Percentiles rank a stretch among this genome's conserved stretches.
Evolutionary conservation across 1,140 invertebrate genomes (phyloP).

Genomic region (Stegodyphus mimosarum): DNA sequence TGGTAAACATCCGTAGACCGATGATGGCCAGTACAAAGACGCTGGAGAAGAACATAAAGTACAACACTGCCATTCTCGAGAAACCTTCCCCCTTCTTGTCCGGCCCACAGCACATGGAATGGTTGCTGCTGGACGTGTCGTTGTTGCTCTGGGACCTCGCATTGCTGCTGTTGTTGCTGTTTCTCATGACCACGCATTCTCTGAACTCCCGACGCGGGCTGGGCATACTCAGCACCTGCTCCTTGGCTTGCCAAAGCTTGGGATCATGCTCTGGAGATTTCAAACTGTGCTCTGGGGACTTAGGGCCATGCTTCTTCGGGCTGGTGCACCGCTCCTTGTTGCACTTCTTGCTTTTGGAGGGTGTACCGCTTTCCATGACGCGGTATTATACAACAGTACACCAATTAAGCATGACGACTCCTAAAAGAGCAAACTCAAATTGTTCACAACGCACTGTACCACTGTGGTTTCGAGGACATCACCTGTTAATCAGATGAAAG

Average conservation of each 20-base stretch:
- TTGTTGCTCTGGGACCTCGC: too few species aligned
- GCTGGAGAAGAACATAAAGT: conserved; percentile 42
- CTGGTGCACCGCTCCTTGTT: background rate
- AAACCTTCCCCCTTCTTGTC: conserved; percentile 25
- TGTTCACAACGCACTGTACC: background rate
- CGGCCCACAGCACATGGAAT: conserved; percentile 12
- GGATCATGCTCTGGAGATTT: conserved; percentile 32
- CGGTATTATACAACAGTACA: background rate
- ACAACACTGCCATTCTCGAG: conserved; percentile 41
- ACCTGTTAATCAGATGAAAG: background rate
- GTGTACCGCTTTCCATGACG: conserved; percentile 10
- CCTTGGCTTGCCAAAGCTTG: conserved; percentile 33
- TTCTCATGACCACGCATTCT: conserved; percentile 1
- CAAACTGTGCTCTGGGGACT: conserved; percentile 14
- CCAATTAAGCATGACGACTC: background rate
- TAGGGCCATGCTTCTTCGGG: background rate
- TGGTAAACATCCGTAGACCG: conserved; percentile 46
- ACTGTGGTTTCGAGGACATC: background rate
- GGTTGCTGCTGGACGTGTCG: too few species aligned
- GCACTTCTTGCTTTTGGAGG: conserved; percentile 16
- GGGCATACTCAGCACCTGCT: conserved; percentile 45
- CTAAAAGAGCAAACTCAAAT: background rate
- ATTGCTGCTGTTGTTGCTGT: background rate
- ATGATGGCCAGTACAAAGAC: conserved; percentile 44
- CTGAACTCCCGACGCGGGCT: conserved; percentile 36